Conservation (phyloP, 2,888 invertebrate species). For the Noctua pronuba region DNA sequence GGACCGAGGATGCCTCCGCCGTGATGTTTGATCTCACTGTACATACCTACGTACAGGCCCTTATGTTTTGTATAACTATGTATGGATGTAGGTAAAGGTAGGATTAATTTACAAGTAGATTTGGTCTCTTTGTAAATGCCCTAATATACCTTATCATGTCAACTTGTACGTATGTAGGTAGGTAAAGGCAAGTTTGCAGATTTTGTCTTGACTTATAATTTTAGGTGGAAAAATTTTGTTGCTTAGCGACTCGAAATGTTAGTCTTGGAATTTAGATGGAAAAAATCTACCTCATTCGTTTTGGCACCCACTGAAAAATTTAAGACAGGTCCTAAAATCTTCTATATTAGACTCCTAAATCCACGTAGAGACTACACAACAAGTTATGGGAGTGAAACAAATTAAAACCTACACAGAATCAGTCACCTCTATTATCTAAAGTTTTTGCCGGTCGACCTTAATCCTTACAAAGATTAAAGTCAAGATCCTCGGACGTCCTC, state of each 20-base stretch:
- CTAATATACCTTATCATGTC: background rate
- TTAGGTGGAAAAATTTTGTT: background rate
- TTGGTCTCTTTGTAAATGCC: background rate
- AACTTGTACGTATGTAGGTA: background rate
- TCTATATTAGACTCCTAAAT: conserved; percentile 30
- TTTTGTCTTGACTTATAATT: background rate
- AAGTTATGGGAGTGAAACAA: conserved; percentile 46
- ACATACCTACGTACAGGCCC: conserved; percentile 3
- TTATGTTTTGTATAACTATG: conserved; percentile 4
- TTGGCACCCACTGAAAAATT: conserved; percentile 10
- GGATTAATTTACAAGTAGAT: conserved; percentile 7
- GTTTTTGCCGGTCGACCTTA: conserved; percentile 78
- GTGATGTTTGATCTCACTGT: conserved; percentile 64
- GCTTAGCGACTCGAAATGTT: background rate
- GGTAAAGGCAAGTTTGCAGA: background rate
- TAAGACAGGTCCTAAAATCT: conserved; percentile 8
- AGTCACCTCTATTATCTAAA: conserved; percentile 69
- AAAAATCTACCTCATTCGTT: background rate
- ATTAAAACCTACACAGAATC: conserved; percentile 67
- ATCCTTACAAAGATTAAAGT: conserved; percentile 77
- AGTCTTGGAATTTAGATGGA: background rate
- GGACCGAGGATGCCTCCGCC: conserved; percentile 67
- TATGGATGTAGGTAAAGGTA: background rate
- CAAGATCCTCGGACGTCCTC: conserved; percentile 76
- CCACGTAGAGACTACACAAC: conserved; percentile 32